These are phyloP conservation scores for Phortica okadai DNA, from an alignment of 2,888 invertebrate genomes.

Conservation along the genomic window DNA sequence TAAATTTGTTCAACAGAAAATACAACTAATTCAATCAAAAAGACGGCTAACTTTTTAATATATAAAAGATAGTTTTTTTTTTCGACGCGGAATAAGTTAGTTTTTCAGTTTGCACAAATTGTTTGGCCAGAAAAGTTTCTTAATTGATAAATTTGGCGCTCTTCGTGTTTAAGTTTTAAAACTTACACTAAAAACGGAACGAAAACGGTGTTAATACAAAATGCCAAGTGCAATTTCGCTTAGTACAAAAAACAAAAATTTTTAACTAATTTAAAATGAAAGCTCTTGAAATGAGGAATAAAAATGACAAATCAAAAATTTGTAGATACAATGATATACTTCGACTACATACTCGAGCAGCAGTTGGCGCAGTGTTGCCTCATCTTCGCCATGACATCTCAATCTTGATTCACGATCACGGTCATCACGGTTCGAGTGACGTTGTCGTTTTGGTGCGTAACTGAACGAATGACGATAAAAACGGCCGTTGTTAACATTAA, in stretches of 20 bases:
- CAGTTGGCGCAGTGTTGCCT: conserved; percentile 95
- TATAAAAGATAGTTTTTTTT: no score
- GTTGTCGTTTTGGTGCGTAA: conserved; percentile 76
- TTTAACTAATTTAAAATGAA: neutral
- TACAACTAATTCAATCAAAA: no score
- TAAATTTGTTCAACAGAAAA: no score
- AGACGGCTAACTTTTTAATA: no score
- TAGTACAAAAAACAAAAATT: neutral
- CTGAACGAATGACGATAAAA: conserved; percentile 77
- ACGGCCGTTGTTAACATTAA: conserved; percentile 75
- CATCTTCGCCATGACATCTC: conserved; percentile 83
- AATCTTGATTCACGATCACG: conserved; percentile 75
- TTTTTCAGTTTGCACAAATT: no score
- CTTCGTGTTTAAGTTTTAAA: no score
- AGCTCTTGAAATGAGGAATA: neutral
- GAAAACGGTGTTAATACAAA: no score
- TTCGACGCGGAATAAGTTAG: no score
- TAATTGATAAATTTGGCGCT: no score
- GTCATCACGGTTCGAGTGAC: conserved; percentile 75
- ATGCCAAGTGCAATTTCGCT: no score
- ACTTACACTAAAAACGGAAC: no score
- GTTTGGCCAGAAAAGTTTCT: no score
- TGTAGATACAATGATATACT: neutral
- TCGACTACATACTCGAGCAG: conserved; percentile 88
- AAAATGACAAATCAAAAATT: neutral